A percentile compares a stretch with the other conserved stretches of the same genome.
Conservation (phyloP, 1,140 invertebrate species). For the Lerema accius region DNA sequence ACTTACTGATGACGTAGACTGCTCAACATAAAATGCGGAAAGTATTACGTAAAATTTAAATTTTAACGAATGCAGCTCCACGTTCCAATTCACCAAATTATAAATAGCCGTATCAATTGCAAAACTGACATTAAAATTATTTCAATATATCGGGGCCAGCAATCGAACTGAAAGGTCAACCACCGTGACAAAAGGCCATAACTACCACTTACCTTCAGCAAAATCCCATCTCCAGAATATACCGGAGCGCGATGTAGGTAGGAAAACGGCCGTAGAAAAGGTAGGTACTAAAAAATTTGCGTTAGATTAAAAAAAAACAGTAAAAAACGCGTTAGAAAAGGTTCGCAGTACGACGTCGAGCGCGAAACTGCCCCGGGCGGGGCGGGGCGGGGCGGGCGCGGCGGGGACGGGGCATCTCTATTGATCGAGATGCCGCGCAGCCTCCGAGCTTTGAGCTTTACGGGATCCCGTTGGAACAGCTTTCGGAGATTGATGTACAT, state of each 20-base stretch:
- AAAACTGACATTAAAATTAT: neutral
- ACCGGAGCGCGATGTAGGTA: conserved; percentile 45
- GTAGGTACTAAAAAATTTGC: conserved; percentile 43
- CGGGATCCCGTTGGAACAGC: conserved; percentile 14
- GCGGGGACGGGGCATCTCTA: conserved; percentile 45
- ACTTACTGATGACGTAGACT: neutral
- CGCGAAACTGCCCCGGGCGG: conserved; percentile 59
- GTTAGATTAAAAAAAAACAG: conserved; percentile 48
- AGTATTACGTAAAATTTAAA: neutral
- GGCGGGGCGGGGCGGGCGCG: conserved; percentile 38
- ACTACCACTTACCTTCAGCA: conserved; percentile 57
- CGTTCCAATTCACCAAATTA: neutral
- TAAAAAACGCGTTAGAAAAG: conserved; percentile 48
- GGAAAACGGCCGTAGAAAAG: conserved; percentile 43
- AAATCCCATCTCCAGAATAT: conserved; percentile 64
- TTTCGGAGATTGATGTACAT: conserved; percentile 28
- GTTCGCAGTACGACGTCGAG: conserved; percentile 43
- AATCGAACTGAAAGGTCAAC: conserved; percentile 27
- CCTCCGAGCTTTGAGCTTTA: conserved; percentile 41
- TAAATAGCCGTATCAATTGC: neutral
- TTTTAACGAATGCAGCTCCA: neutral
- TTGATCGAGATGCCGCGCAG: conserved; percentile 60
- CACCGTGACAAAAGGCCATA: neutral
- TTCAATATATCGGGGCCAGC: conserved; percentile 2
- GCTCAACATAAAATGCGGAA: neutral